Evolutionary conservation across 2,113 vertebrate genomes (phyloP).

Genomic region (Hassar affinis): DNA sequence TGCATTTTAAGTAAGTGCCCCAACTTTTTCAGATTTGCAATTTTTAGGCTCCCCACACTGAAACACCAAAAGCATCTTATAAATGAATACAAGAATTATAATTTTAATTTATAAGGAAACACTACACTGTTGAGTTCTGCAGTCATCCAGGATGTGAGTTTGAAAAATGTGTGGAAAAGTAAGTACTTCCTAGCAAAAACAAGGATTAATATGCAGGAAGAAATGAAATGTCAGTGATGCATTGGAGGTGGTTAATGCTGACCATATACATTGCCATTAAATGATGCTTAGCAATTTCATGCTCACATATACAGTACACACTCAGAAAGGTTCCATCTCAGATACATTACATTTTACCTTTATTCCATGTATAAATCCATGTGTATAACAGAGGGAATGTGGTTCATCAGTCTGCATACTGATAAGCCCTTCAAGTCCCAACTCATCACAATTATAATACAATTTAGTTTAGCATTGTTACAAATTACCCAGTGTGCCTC

Average conservation of each 20-base stretch:
- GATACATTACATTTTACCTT: not conserved
- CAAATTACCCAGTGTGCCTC: not conserved
- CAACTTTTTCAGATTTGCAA: not conserved
- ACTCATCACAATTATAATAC: not conserved
- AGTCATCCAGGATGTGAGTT: conserved; percentile 15
- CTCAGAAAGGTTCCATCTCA: not conserved
- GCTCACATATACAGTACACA: not conserved
- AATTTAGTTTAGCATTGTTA: not conserved
- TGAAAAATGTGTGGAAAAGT: conserved; percentile 45
- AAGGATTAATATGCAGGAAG: conserved; percentile 50
- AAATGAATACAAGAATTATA: not conserved
- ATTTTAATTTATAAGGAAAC: not conserved
- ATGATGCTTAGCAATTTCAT: conserved; percentile 12
- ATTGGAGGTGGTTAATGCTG: conserved; percentile 53
- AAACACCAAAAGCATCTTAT: not conserved
- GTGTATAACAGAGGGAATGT: not conserved
- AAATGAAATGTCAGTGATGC: conserved; percentile 56
- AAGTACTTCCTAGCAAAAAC: conserved; percentile 37
- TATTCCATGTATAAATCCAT: not conserved
- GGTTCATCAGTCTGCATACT: not conserved
- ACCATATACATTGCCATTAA: conserved; percentile 24
- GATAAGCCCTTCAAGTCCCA: not conserved
- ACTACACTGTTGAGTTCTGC: not conserved
- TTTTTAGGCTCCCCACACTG: not conserved
- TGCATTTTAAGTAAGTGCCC: too few species aligned